A percentile compares a stretch with the other conserved stretches of the same genome.
Evolutionary conservation across 1,140 invertebrate species (phyloP).

Genomic region (Macrocentrus cingulum): DNA sequence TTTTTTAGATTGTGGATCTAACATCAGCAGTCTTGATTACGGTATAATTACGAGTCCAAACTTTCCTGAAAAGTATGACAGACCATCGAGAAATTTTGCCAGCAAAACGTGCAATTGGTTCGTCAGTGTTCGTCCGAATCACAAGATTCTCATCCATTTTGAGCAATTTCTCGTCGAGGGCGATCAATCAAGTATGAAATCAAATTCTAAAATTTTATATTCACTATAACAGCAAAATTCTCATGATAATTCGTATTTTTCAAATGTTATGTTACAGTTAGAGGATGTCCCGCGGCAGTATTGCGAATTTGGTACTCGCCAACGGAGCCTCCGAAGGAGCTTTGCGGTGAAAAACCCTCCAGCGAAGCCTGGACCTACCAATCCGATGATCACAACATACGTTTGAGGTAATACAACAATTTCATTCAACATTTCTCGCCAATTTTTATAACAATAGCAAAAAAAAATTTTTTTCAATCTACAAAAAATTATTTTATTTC

Average conservation of each 20-base stretch:
- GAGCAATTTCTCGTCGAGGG: constrained; percentile 87
- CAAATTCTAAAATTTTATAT: constrained; percentile 1
- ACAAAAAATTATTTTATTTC: no score
- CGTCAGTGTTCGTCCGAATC: constrained; percentile 77
- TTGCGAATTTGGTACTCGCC: constrained; percentile 81
- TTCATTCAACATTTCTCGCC: constrained; percentile 1
- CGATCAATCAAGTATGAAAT: constrained; percentile 73
- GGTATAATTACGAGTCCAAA: constrained; percentile 85
- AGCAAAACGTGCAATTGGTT: constrained; percentile 91
- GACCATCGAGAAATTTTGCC: constrained; percentile 71
- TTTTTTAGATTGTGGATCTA: constrained; percentile 80
- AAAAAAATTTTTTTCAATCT: neutral
- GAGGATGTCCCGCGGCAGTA: constrained; percentile 87
- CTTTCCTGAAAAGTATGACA: constrained; percentile 83
- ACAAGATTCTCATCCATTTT: constrained; percentile 85
- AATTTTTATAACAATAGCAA: no score
- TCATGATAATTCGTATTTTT: no score
- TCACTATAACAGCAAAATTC: no score
- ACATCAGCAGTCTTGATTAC: constrained; percentile 80
- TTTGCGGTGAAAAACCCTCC: constrained; percentile 81
- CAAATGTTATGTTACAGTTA: constrained; percentile 67
- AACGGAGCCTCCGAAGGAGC: constrained; percentile 75
- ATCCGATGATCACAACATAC: constrained; percentile 79
- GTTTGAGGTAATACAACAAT: constrained; percentile 68
- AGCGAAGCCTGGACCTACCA: constrained; percentile 78